These are phyloP conservation scores for Chinchilla lanigera DNA, from an alignment of 2,113 vertebrate species.

Conservation along the genomic window DNA sequence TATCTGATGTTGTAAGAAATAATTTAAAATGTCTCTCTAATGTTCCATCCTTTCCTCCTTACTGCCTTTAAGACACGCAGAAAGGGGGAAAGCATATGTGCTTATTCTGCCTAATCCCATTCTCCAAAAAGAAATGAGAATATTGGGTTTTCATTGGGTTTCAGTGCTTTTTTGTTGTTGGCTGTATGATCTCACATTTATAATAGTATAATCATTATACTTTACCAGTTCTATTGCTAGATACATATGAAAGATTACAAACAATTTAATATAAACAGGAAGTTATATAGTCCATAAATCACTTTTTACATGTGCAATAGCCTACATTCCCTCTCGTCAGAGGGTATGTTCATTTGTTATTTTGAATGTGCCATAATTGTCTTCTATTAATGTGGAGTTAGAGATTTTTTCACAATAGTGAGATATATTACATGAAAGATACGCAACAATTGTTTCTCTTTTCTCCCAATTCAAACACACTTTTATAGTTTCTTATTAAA, in stretches of 20 bases:
- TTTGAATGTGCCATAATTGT: too few relatives aligned
- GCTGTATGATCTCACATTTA: constrained; percentile 24
- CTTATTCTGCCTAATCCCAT: background rate
- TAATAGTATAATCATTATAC: background rate
- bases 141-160: too few relatives aligned
- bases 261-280: too few relatives aligned
- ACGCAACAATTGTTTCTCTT: too few relatives aligned
- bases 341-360: too few relatives aligned
- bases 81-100: background rate
- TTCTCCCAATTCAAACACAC: background rate
- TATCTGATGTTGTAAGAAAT: background rate
- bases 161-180: background rate
- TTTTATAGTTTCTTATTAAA: constrained; percentile 11
- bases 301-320: too few relatives aligned
- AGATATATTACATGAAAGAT: too few relatives aligned
- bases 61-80: background rate
- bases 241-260: too few relatives aligned
- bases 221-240: constrained; percentile 12
- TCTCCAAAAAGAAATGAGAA: background rate
- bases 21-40: background rate
- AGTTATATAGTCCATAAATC: too few relatives aligned
- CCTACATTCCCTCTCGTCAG: too few relatives aligned
- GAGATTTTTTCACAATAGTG: too few relatives aligned
- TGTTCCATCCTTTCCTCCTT: background rate
- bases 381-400: too few relatives aligned